A percentile compares a stretch with the other conserved stretches of the same genome.
Conservation (phyloP, 1,140 invertebrate genomes). For the Plutomurus gul region DNA sequence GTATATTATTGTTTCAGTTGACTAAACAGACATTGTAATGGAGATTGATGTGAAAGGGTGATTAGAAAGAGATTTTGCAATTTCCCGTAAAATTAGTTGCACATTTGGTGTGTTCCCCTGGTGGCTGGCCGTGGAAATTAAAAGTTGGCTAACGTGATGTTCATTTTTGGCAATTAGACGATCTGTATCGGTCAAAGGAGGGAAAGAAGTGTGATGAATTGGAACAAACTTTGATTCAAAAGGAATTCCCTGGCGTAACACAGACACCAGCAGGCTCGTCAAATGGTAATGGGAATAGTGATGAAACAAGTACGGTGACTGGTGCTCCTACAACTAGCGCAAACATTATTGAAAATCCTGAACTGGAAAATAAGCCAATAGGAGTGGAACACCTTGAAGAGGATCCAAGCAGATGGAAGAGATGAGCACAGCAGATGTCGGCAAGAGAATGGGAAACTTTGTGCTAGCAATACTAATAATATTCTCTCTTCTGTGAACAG, state of each 20-base stretch:
- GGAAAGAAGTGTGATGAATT: not conserved
- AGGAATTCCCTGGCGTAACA: not conserved
- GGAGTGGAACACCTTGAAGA: not conserved
- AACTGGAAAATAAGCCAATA: not conserved
- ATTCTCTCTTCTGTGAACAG: not conserved
- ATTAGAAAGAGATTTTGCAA: not conserved
- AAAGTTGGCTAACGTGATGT: conserved; percentile 10
- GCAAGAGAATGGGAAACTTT: conserved; percentile 24
- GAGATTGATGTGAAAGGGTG: not conserved
- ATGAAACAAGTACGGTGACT: not conserved
- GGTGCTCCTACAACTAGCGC: not conserved
- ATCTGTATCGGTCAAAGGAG: not conserved
- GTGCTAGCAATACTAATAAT: conserved; percentile 23
- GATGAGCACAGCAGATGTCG: conserved; percentile 24
- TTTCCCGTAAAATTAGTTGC: not conserved
- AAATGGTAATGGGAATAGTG: not conserved
- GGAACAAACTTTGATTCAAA: not conserved
- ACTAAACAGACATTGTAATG: too few species aligned
- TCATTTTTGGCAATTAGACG: conserved; percentile 1
- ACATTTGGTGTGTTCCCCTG: not conserved
- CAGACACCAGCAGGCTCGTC: not conserved
- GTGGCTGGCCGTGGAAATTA: not conserved
- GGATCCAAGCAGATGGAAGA: conserved; percentile 19
- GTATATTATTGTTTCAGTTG: too few species aligned
- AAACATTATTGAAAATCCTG: conserved; percentile 6